phyloP scores from a whole-genome alignment of 2,888 invertebrate genomes.

The Eremobia ochroleuca region DNA sequence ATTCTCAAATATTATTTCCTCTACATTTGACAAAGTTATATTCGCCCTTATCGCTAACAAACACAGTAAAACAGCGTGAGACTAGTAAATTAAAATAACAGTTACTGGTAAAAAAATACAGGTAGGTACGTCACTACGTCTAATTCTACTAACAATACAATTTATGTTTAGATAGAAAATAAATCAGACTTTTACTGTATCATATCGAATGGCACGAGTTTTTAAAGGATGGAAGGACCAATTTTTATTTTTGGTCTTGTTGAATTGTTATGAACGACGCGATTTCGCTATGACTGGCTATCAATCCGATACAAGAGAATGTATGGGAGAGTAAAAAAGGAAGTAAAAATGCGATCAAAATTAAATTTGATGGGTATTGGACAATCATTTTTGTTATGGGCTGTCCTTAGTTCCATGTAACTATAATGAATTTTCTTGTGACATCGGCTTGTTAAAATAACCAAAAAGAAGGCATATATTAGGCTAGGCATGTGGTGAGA shows the following conservation, averaged over 20 bases:
- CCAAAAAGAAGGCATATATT: conserved; percentile 38
- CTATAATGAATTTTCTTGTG: neutral
- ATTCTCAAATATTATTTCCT: conserved; percentile 33
- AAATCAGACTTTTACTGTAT: conserved; percentile 66
- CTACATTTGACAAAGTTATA: conserved; percentile 35
- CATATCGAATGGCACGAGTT: conserved; percentile 61
- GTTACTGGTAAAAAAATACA: conserved; percentile 67
- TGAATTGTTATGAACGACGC: neutral
- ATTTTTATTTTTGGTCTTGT: conserved; percentile 9
- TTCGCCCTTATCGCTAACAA: conserved; percentile 33
- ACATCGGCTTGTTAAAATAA: conserved; percentile 10
- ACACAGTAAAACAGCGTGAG: conserved; percentile 68
- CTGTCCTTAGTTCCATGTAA: neutral
- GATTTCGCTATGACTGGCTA: neutral
- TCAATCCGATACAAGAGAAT: conserved; percentile 7
- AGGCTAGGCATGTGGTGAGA: conserved; percentile 29
- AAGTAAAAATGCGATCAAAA: neutral
- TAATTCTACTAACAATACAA: conserved; percentile 60
- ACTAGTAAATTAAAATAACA: conserved; percentile 72
- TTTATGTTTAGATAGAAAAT: conserved; percentile 58
- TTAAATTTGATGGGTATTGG: neutral
- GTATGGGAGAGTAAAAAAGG: neutral
- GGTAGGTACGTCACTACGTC: conserved; percentile 52
- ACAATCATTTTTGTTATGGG: neutral
- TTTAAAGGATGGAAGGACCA: conserved; percentile 40